Base-by-base conservation (phyloP, 64 coral and sea anemone species). In the Porites australiensis region DNA sequence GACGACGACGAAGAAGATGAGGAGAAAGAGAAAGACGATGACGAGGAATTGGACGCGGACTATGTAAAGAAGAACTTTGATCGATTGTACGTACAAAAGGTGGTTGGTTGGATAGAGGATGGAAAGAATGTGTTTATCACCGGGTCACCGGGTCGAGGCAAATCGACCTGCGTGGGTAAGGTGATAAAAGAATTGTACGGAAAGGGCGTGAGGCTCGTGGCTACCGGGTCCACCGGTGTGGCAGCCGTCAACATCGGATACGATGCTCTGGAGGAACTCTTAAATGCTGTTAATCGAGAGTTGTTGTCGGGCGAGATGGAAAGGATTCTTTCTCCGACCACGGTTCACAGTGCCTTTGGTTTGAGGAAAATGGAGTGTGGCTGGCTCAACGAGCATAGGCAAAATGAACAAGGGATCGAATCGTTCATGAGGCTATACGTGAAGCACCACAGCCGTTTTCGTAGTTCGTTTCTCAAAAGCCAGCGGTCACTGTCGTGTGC, bases 51-150 rank as follows among this genome's bases (percentile, higher is more conserved):
- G 72, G 72, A 75, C 16, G 44, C 45, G 3, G 45, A 14, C 13
- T 75, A 75, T 45, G 47, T 75, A 18, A 75, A 75, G 16, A 5
- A 47, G 11, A 44, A 75, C 44, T 75, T 75, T 75, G 72, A 75
- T 48, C 43, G 45, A 49, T 50, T 75, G 44, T 75, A 75, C 72
- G 72, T 75, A 48, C 2, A 75, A 16, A 75, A 75, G 16, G 67
- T 70, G 9, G 67, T 70, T 5, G 19, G 21, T 4, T 70, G 67
- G 67, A 27, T 70, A 23, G 67, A 44, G 3, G 23, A 70, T 8
- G 22, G 21, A 27, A 70, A 70, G 21, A 70, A 70, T 9, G 67
- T 70, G 9, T 75, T 75, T 49, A 45, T 75, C 10, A 75, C 72
- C 4, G 72, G 72, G 10, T 75, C 72, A 16, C 45, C 10, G 9